These are phyloP conservation scores for Phalacrocorax carbo DNA, from an alignment of 2,113 vertebrate species.

Conservation along the genomic window DNA sequence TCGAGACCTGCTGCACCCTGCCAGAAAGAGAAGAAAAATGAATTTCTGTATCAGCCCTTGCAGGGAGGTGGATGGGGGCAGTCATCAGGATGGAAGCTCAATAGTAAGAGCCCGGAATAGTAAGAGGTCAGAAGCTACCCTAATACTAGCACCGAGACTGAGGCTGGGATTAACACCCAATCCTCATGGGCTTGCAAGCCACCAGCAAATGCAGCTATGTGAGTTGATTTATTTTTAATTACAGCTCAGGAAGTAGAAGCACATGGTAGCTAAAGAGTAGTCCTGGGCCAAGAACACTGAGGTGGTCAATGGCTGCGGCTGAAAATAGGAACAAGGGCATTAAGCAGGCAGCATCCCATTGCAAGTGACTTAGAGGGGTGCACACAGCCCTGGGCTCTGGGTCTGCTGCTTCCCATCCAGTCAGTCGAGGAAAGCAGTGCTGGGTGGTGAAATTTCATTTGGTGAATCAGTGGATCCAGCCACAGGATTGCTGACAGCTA, in stretches of 20 bases:
- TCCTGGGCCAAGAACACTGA: too few species aligned
- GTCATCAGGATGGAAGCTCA: background rate
- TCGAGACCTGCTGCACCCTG: slow-evolving; percentile 82
- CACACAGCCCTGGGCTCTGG: background rate
- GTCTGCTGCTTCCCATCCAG: background rate
- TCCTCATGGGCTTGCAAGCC: background rate
- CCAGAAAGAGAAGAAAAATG: background rate
- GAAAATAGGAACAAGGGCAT: background rate
- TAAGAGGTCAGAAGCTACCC: background rate
- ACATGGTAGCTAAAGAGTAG: fast-evolving
- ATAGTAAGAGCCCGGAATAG: background rate
- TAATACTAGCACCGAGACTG: background rate
- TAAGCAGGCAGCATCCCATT: background rate
- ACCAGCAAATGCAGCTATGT: background rate
- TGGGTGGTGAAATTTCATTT: background rate
- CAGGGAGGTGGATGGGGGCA: background rate
- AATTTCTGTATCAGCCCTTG: background rate
- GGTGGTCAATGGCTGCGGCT: background rate
- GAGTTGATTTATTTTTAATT: background rate
- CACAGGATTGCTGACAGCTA: background rate
- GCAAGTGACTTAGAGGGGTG: background rate
- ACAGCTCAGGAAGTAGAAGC: background rate
- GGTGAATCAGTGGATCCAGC: background rate
- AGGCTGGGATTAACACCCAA: background rate
- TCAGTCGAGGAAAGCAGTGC: fast-evolving